Evolutionary conservation across 2,888 invertebrate species (phyloP).

Genomic region (Ophion obscuratus): DNA sequence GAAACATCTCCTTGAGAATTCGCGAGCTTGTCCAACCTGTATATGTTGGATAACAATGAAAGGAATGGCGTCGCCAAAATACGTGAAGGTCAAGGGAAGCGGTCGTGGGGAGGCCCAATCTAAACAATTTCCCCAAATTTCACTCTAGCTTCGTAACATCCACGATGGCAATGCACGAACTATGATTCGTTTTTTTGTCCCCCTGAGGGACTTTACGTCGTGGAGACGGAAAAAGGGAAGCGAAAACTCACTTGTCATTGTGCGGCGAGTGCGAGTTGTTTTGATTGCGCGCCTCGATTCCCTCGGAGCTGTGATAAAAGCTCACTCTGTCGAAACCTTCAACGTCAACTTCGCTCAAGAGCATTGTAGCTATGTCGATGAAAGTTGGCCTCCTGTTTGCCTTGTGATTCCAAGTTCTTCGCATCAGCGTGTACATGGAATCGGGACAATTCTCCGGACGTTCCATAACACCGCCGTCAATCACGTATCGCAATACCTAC

Average conservation of each 20-base stretch:
- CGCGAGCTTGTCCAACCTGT: too few species aligned
- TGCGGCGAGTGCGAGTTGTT: slow-evolving; percentile 77
- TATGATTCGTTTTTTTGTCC: too few species aligned
- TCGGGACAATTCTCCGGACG: slow-evolving; percentile 98
- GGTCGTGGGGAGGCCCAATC: too few species aligned
- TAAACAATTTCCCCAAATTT: too few species aligned
- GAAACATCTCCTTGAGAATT: too few species aligned
- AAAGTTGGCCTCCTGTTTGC: slow-evolving; percentile 93
- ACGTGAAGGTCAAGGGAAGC: too few species aligned
- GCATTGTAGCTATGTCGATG: slow-evolving; percentile 90
- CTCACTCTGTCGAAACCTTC: slow-evolving; percentile 87
- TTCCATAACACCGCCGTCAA: slow-evolving; percentile 97
- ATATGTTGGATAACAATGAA: too few species aligned
- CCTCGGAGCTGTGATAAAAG: slow-evolving; percentile 87
- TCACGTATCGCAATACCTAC: slow-evolving; percentile 91
- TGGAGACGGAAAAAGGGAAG: slow-evolving; percentile 1
- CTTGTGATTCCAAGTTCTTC: slow-evolving; percentile 95
- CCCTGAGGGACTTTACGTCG: too few species aligned
- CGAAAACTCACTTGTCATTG: slow-evolving; percentile 76
- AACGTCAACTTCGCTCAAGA: slow-evolving; percentile 88
- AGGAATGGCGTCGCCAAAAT: too few species aligned
- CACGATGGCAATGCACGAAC: too few species aligned
- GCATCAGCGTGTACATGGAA: slow-evolving; percentile 95
- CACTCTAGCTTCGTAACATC: too few species aligned
- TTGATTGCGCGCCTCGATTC: slow-evolving; percentile 85